Conservation (phyloP, 1,140 invertebrate species). For the Drosophila pallidifrons region DNA sequence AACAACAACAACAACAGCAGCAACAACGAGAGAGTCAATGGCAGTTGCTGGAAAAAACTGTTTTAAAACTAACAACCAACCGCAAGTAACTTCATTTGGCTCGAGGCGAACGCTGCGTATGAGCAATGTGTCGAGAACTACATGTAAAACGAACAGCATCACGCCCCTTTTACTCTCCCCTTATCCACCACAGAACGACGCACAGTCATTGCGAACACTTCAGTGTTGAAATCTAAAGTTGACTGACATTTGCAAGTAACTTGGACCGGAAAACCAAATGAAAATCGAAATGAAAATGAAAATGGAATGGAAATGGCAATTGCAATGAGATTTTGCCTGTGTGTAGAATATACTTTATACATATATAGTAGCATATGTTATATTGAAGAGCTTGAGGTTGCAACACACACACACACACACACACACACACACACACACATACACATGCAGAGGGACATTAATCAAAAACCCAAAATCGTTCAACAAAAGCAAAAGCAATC, state of each 20-base stretch:
- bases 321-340: background rate
- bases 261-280: conserved; percentile 15
- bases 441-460: conserved; percentile 41
- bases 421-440: conserved; percentile 14
- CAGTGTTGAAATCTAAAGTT: conserved; percentile 27
- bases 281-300: conserved; percentile 17
- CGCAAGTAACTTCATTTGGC: conserved; percentile 74
- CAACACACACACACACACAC: conserved; percentile 8
- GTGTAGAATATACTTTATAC: background rate
- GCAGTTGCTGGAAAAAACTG: conserved; percentile 23
- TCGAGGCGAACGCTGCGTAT: conserved; percentile 67
- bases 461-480: conserved; percentile 47
- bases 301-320: conserved; percentile 17
- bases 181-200: no score
- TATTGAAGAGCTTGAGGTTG: conserved; percentile 7
- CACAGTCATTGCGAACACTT: conserved; percentile 17
- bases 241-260: conserved; percentile 46
- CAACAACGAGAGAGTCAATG: conserved; percentile 18
- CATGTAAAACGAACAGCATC: background rate
- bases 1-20: conserved; percentile 1
- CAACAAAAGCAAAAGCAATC: conserved; percentile 24
- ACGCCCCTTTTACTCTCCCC: background rate
- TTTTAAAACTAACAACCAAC: conserved; percentile 48
- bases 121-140: conserved; percentile 63
- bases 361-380: background rate